phyloP scores from a whole-genome alignment of 2,797 vertebrate genomes.

The Heteromormyrus szaboi region DNA sequence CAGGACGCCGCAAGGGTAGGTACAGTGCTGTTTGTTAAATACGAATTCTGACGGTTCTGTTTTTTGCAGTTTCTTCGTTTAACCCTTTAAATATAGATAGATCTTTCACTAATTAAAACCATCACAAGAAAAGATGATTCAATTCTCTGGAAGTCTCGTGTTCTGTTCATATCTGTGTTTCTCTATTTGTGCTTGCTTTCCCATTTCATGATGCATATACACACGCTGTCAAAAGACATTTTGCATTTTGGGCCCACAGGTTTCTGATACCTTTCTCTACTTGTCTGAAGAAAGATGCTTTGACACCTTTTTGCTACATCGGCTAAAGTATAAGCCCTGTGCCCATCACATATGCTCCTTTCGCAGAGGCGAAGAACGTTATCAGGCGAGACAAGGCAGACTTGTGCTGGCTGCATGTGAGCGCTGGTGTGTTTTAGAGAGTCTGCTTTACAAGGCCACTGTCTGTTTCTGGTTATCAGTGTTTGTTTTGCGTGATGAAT shows the following conservation, averaged over 20 bases:
- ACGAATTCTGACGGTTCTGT: not conserved
- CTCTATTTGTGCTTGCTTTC: not conserved
- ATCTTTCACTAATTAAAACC: not conserved
- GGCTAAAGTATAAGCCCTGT: not conserved
- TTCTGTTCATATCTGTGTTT: not conserved
- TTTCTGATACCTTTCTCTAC: not conserved
- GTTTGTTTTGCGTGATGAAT: not conserved
- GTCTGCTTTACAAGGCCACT: not conserved
- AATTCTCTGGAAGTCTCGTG: not conserved
- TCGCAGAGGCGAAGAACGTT: not conserved
- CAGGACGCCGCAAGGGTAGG: slow-evolving; percentile 96
- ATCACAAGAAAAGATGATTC: not conserved
- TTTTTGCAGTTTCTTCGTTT: not conserved
- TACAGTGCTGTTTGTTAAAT: slow-evolving; percentile 53
- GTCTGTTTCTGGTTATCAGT: not conserved
- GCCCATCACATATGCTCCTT: not conserved
- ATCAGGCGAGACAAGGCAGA: not conserved
- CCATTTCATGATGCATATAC: not conserved
- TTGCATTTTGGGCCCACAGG: not conserved
- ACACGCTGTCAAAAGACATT: not conserved
- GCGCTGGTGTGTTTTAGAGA: not conserved
- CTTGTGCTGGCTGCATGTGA: not conserved
- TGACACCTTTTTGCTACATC: not conserved
- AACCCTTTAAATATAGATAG: not conserved
- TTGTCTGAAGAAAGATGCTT: not conserved